phyloP scores from a whole-genome alignment of 2,888 invertebrate genomes.

The Hemistola chrysoprasaria region DNA sequence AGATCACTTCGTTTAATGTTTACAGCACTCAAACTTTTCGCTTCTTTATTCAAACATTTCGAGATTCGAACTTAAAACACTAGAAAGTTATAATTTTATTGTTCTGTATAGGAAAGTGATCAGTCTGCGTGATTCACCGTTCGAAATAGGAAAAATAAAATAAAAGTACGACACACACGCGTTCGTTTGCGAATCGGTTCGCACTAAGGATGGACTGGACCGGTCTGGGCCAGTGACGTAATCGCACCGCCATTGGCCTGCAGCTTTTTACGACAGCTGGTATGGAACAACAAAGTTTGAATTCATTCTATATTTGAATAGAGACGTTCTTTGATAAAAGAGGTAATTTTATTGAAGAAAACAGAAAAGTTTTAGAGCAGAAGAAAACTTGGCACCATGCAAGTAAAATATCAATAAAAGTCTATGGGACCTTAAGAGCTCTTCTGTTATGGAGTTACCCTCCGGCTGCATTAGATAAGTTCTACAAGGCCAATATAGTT shows the following conservation, averaged over 20 bases:
- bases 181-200: conserved; percentile 16
- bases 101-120: too few relatives aligned
- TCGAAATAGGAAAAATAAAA: conserved; percentile 11
- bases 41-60: conserved; percentile 2
- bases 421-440: too few relatives aligned
- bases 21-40: neutral
- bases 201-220: conserved; percentile 23
- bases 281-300: neutral
- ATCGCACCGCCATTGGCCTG: conserved; percentile 7
- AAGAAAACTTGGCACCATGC: too few relatives aligned
- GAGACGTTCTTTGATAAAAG: neutral
- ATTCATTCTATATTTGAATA: neutral
- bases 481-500: too few relatives aligned
- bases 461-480: too few relatives aligned
- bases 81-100: too few relatives aligned
- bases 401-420: too few relatives aligned
- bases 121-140: conserved; percentile 16
- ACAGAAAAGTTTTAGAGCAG: too few relatives aligned
- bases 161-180: conserved; percentile 12
- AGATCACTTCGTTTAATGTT: neutral
- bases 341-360: too few relatives aligned
- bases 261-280: neutral
- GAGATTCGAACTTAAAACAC: conserved; percentile 4
- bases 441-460: too few relatives aligned
- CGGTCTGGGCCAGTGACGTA: conserved; percentile 16